Conservation (phyloP, 2,113 vertebrate species). For the Emydura subglobosa region DNA sequence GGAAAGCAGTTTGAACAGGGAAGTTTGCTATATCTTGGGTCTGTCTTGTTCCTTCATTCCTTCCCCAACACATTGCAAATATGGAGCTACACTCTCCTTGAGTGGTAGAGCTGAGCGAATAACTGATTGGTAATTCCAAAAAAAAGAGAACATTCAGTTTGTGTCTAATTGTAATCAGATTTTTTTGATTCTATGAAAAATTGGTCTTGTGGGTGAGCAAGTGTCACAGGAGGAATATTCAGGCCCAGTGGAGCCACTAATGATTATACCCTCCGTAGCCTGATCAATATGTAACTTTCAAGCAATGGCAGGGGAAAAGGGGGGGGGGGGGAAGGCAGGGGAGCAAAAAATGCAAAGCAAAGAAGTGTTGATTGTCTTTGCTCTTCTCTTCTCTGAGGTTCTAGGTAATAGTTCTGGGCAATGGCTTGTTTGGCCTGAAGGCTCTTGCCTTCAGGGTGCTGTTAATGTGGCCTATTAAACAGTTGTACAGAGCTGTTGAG, state of each 20-base stretch:
- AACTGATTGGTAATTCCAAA: background rate
- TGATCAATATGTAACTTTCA: background rate
- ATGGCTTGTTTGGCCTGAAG: background rate
- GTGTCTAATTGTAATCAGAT: no score
- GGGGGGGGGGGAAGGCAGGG: no score
- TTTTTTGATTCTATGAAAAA: no score
- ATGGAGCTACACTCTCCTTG: background rate
- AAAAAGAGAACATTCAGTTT: no score
- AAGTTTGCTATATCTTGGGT: background rate
- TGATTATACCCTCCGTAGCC: background rate
- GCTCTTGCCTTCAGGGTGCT: background rate
- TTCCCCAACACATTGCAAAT: background rate
- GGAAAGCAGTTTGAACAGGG: background rate
- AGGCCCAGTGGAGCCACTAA: background rate
- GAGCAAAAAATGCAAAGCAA: background rate
- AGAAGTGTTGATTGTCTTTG: background rate
- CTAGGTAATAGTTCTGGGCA: background rate
- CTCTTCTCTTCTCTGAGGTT: background rate
- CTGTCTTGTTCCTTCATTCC: background rate
- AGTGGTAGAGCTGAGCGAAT: background rate
- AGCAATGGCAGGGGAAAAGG: background rate
- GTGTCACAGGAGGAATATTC: background rate
- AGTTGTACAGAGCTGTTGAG: background rate
- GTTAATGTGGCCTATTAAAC: background rate
- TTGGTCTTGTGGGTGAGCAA: background rate